These are phyloP conservation scores for Malacoctenus gilli DNA, from an alignment of 2,797 vertebrate species.

Conservation along the genomic window DNA sequence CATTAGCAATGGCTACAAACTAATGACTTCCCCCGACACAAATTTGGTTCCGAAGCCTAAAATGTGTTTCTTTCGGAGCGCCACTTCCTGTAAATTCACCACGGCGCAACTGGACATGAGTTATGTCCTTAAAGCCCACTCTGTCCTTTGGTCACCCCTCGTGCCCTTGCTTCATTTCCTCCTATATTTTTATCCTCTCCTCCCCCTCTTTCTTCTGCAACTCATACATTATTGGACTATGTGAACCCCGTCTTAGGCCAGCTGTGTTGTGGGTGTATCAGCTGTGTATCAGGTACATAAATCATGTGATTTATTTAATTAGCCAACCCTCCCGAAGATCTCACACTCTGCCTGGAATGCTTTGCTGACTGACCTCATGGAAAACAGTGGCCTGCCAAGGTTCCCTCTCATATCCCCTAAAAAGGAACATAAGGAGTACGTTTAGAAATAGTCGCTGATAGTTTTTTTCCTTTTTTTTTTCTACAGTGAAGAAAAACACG, in stretches of 20 bases:
- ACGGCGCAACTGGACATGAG: neutral
- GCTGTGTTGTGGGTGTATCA: slow-evolving; percentile 60
- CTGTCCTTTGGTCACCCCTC: slow-evolving; percentile 17
- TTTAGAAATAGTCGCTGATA: slow-evolving; percentile 67
- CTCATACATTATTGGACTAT: slow-evolving; percentile 32
- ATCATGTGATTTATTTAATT: slow-evolving; percentile 78
- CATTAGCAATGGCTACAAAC: slow-evolving; percentile 70
- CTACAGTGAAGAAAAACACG: slow-evolving; percentile 52
- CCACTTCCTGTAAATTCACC: slow-evolving; percentile 7
- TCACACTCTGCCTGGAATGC: slow-evolving; percentile 75
- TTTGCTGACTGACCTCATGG: slow-evolving; percentile 79
- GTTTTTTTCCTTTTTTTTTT: slow-evolving; percentile 31
- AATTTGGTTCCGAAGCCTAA: slow-evolving; percentile 33
- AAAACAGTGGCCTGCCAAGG: slow-evolving; percentile 79
- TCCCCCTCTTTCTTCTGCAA: neutral
- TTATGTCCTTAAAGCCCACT: slow-evolving; percentile 2
- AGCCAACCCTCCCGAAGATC: slow-evolving; percentile 67
- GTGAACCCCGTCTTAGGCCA: slow-evolving; percentile 38
- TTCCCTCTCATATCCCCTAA: slow-evolving; percentile 79
- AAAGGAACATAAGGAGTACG: slow-evolving; percentile 75
- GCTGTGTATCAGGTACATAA: slow-evolving; percentile 73
- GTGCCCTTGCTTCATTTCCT: slow-evolving; percentile 14
- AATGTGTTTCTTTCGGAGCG: slow-evolving; percentile 1
- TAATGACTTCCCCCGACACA: slow-evolving; percentile 47
- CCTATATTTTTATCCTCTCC: slow-evolving; percentile 23